Base-by-base conservation (phyloP, 2,113 vertebrate genomes). In the Macquaria australasica region DNA sequence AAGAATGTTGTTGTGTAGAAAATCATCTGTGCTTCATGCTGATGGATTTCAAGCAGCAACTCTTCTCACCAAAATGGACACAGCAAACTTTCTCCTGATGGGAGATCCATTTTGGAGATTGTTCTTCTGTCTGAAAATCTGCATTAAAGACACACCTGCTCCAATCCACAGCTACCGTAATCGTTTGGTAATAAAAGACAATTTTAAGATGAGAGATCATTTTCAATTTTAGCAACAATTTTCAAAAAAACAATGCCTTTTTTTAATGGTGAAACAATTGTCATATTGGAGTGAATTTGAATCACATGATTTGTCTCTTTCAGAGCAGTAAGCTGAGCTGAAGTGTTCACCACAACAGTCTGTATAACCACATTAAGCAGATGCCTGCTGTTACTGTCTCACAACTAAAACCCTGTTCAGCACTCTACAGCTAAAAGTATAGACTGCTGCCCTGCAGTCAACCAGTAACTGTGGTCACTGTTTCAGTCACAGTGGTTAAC, bases 1-100 rank as follows among this genome's bases (percentile, higher is more conserved):
- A 63, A 25, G 48, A 81, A 69, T 62, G 67, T n/a, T 77, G 20
- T 48, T 67, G 59, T 68, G 86, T 21, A 34, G 50, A 75, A 74
- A 82, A 50, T 53, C 20, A 31, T n/a, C 25, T 7, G 50, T 25
- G 73, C 73, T 63, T 69, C 62, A 74, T 18, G 60, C 53, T 21
- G 74, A 21, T 16, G 10, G 18, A 48, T 31, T 16, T 31, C n/a
- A 56, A 15, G 21, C 31, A n/a, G 45, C 25, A 39, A 11, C n/a
- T 50, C 16, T 16, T 70, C 6, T 6, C 69, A 37, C 37, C 21
- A 53, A 14, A 43, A 51, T 14, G 39, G 64, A 58, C 18, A 9
- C 66, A 21, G 43, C 15, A 8, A 51, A 68, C 10, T 5, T 10
- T 75, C 63, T 60, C 21, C 62, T 75, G 4, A 50, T 68, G 51